Conservation (phyloP, 2,888 invertebrate species). For the Caenorhabditis panamensis region DNA sequence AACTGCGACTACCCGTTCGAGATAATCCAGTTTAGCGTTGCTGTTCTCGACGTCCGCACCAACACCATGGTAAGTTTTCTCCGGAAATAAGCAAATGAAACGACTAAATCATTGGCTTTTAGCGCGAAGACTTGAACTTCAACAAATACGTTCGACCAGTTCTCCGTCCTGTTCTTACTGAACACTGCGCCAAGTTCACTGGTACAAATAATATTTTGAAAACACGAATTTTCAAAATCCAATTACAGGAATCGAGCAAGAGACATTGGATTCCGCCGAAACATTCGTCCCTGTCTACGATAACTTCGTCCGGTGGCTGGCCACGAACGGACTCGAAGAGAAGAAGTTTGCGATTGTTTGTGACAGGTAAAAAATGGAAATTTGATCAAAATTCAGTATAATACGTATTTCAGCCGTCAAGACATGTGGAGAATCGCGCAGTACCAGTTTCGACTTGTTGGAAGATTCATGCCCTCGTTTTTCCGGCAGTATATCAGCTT, state of each 20-base stretch:
- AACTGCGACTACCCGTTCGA: conserved; percentile 19
- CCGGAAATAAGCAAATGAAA: not conserved
- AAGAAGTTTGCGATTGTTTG: conserved; percentile 20
- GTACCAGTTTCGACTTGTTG: conserved; percentile 28
- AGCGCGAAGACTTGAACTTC: conserved; percentile 14
- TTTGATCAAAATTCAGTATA: not conserved
- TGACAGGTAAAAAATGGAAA: conserved; percentile 9
- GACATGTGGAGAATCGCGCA: conserved; percentile 53
- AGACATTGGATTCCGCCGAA: conserved; percentile 12
- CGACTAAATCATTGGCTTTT: not conserved
- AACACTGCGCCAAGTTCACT: conserved; percentile 23
- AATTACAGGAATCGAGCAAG: conserved; percentile 33
- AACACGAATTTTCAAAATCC: too few relatives aligned
- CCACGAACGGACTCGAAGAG: not conserved
- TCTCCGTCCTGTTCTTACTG: conserved; percentile 9
- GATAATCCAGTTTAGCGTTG: conserved; percentile 27
- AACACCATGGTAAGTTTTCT: conserved; percentile 17
- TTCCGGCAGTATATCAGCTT: conserved; percentile 48
- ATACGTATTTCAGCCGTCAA: conserved; percentile 26
- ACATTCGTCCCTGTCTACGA: conserved; percentile 15
- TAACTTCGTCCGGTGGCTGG: conserved; percentile 17
- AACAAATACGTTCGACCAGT: conserved; percentile 39
- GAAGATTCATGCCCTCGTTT: conserved; percentile 7
- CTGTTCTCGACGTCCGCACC: not conserved
- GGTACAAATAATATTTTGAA: conserved; percentile 10